A percentile compares a stretch with the other conserved stretches of the same genome.
Evolutionary conservation across 2,797 vertebrate genomes (phyloP).

Genomic region (Tenualosa ilisha): DNA sequence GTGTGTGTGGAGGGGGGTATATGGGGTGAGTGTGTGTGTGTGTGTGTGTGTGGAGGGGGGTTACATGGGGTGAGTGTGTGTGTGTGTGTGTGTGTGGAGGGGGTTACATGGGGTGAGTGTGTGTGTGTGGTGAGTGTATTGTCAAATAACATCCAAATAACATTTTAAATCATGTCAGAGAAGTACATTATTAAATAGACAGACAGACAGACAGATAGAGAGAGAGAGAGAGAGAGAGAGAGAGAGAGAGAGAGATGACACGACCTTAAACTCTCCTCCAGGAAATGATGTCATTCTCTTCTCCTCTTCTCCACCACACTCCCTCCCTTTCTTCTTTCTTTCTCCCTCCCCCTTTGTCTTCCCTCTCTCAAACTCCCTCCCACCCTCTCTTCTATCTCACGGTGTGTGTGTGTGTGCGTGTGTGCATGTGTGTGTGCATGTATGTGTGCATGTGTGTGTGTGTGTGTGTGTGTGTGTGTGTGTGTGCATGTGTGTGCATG

Average conservation of each 20-base stretch:
- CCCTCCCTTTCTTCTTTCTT: neutral
- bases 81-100: neutral
- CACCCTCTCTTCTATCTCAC: neutral
- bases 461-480: slow-evolving; percentile 14
- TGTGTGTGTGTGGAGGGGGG: neutral
- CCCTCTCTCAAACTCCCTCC: no score
- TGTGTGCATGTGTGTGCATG: slow-evolving; percentile 29
- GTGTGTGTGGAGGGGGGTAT: neutral
- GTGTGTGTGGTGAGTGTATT: neutral
- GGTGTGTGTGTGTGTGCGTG: slow-evolving; percentile 18
- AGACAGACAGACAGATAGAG: neutral
- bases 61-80: neutral
- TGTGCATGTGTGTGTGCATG: no score
- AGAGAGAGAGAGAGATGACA: neutral
- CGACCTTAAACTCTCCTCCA: neutral
- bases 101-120: no score
- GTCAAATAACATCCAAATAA: no score
- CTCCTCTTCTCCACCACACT: neutral
- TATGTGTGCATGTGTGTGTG: slow-evolving; percentile 21
- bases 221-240: neutral
- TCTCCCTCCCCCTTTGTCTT: neutral
- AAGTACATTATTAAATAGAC: neutral
- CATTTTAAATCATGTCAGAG: no score
- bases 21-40: neutral
- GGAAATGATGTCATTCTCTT: slow-evolving; percentile 14